phyloP scores from a whole-genome alignment of 1,140 invertebrate genomes.

The Monochamus saltuarius region DNA sequence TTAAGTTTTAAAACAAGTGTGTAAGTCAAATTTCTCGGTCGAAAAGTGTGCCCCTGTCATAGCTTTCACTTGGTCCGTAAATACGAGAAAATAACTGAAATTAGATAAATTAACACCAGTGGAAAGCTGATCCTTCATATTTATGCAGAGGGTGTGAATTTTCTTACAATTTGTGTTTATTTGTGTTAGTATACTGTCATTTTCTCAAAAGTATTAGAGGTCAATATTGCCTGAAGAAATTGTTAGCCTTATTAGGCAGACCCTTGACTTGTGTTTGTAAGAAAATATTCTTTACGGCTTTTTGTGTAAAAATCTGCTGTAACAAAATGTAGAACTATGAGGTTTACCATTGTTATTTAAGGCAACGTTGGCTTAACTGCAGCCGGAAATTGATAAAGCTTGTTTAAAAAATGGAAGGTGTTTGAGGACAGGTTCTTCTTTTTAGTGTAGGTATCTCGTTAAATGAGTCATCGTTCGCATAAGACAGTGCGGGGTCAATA shows the following conservation, averaged over 20 bases:
- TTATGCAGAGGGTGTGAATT: slow-evolving; percentile 15
- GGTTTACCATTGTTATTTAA: neutral
- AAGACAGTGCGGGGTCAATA: slow-evolving; percentile 34
- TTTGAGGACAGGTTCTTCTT: slow-evolving; percentile 24
- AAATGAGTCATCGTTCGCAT: slow-evolving; percentile 35
- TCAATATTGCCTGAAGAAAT: slow-evolving; percentile 39
- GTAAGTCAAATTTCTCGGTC: slow-evolving; percentile 20
- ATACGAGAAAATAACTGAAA: slow-evolving; percentile 41
- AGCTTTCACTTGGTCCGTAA: slow-evolving; percentile 44
- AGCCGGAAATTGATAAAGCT: slow-evolving; percentile 15
- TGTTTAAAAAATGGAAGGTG: slow-evolving; percentile 18
- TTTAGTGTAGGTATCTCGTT: slow-evolving; percentile 28
- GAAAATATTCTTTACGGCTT: slow-evolving; percentile 9
- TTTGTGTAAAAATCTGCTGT: slow-evolving; percentile 2
- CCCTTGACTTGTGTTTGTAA: slow-evolving; percentile 29
- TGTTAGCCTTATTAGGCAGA: slow-evolving; percentile 44
- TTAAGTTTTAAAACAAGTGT: slow-evolving; percentile 7
- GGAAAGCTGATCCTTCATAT: slow-evolving; percentile 22
- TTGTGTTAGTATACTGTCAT: slow-evolving; percentile 1
- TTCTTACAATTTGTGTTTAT: too few relatives aligned
- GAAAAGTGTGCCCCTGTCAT: slow-evolving; percentile 43
- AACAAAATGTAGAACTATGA: slow-evolving; percentile 1
- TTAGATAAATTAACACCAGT: slow-evolving; percentile 30
- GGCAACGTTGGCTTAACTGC: neutral
- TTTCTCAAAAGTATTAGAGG: slow-evolving; percentile 31